These are phyloP conservation scores for Oscheius sp. DNA, from an alignment of 2,888 invertebrate species.

Conservation along the genomic window DNA sequence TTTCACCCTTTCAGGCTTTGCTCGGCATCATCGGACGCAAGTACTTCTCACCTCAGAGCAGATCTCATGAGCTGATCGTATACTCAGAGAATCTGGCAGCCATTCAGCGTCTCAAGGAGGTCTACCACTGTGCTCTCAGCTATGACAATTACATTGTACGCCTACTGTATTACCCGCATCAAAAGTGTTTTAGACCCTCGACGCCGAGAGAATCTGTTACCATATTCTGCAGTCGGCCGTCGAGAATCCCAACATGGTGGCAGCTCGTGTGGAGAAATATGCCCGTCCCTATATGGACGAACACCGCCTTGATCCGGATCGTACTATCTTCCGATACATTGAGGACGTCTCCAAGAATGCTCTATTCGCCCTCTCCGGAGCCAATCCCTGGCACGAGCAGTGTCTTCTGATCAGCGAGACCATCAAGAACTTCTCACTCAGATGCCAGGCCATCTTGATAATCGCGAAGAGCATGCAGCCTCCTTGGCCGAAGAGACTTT, in stretches of 20 bases:
- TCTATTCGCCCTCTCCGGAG: conserved; percentile 6
- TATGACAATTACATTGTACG: conserved; percentile 36
- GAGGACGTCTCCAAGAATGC: conserved; percentile 38
- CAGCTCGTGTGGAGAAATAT: conserved; percentile 54
- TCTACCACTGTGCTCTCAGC: conserved; percentile 46
- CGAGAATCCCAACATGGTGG: conserved; percentile 44
- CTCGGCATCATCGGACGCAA: conserved; percentile 7
- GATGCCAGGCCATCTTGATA: conserved; percentile 56
- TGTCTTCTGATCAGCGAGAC: conserved; percentile 57
- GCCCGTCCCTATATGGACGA: conserved; percentile 63
- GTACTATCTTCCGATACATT: conserved; percentile 59
- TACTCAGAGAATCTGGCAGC: conserved; percentile 41
- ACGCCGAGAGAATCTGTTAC: conserved; percentile 53
- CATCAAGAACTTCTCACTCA: conserved; percentile 49
- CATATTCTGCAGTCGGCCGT: conserved; percentile 50
- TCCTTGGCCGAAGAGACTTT: conserved; percentile 57
- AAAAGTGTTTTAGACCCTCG: conserved; percentile 15
- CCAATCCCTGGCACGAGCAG: conserved; percentile 57
- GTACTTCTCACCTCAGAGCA: background rate
- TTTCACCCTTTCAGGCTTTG: conserved; percentile 15
- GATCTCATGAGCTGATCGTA: background rate
- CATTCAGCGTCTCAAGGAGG: conserved; percentile 44
- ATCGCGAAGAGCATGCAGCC: conserved; percentile 55
- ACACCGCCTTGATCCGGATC: conserved; percentile 54
- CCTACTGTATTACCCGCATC: background rate